Evolutionary conservation across 2,888 invertebrate species (phyloP).

Genomic region (Meta bourneti): DNA sequence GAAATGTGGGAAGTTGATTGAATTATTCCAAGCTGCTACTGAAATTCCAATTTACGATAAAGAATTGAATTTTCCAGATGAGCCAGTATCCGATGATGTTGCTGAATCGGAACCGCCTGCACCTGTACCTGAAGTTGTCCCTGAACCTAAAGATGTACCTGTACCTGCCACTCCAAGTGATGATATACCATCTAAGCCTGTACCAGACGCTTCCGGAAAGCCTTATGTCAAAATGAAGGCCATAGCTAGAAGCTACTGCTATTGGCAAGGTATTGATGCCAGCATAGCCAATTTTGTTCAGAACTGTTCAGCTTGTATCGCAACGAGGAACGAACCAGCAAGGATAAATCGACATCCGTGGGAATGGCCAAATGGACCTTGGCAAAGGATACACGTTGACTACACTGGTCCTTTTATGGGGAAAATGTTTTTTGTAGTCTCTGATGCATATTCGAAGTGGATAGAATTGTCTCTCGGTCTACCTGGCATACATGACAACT

Average conservation of each 20-base stretch:
- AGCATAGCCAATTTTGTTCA: constrained; percentile 62
- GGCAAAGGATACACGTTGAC: constrained; percentile 65
- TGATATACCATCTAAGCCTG: no score
- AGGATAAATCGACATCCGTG: constrained; percentile 56
- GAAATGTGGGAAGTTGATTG: constrained; percentile 38
- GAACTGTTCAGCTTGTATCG: constrained; percentile 63
- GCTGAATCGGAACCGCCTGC: constrained; percentile 55
- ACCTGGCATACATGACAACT: constrained; percentile 48
- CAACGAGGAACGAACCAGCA: constrained; percentile 63
- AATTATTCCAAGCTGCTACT: no score
- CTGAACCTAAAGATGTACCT: constrained; percentile 14
- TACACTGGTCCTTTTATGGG: constrained; percentile 64
- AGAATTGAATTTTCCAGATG: constrained; percentile 56
- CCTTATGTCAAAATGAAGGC: constrained; percentile 33
- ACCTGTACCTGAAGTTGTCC: constrained; percentile 45
- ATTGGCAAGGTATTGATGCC: constrained; percentile 60
- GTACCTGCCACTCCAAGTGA: no score
- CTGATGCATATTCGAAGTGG: constrained; percentile 61
- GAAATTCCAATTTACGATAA: no score
- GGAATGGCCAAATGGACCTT: constrained; percentile 61
- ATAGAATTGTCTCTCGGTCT: constrained; percentile 52
- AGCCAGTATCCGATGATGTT: constrained; percentile 58
- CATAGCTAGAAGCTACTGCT: constrained; percentile 63
- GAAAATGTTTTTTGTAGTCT: constrained; percentile 59
- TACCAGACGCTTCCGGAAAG: no score